Evolutionary conservation across 2,888 invertebrate species (phyloP), one percentile per base, ranked within the genome.

Genomic region (Dolomedes plantarius): DNA sequence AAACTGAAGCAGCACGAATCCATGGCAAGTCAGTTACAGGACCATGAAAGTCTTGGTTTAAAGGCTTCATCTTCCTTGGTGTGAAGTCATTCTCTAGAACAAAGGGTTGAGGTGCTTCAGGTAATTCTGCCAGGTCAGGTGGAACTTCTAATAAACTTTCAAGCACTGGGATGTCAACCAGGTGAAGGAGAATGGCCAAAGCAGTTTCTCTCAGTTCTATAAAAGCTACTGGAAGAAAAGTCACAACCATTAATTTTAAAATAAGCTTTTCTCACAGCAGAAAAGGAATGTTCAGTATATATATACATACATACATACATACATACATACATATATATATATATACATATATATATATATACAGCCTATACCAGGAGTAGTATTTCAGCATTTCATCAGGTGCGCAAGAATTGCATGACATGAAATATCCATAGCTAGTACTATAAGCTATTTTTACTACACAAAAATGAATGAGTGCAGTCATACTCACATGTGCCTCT

Each of bases 151-250:
- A 46, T 0, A 88, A 56, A 56, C 64, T 77, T 71, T 88, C 88
- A 1, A 88, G 50, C 9, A 88, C 72, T 27, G 86, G 88, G n/a
- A 88, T 69, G 56, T 88, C 88, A 19, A 86, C 75, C 3, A 86
- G 50, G 32, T 81, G 72, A 7, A 88, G 64, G 11, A 88, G 74
- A 28, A 81, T 50, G 19, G 80, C 72, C 11, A 88, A 41, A 23
- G 85, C 86, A 29, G 69, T 69, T 39, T 88, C 86, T 50, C 78
- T 64, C 0, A 80, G 19, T 19, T 16, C n/a, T 6, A 27, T 29
- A 36, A 64, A 41, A 50, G 72, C 74, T 56, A n/a, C 72, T 72
- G 27, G 29, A 28, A 41, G 32, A n/a, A 46, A n/a, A 71, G 6
- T 7, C 13, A 19, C n/a, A n/a, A n/a, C n/a, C n/a, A n/a, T n/a